Evolutionary conservation across 2,797 vertebrate genomes (phyloP).

Genomic region (Limnodromus scolopaceus): DNA sequence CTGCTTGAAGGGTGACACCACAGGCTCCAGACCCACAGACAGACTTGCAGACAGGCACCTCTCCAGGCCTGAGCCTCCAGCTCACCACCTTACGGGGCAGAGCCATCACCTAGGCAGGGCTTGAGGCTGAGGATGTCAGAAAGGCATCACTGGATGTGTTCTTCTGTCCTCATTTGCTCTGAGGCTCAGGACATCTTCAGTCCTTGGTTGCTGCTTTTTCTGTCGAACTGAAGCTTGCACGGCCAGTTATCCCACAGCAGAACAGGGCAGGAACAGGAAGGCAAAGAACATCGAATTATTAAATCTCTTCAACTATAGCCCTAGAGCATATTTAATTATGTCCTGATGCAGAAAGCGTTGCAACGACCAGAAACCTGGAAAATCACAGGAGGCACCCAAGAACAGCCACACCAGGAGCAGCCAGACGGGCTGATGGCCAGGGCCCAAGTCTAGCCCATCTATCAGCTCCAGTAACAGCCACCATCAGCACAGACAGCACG

Average conservation of each 20-base stretch:
- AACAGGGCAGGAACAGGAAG: not conserved
- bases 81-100: accelerated
- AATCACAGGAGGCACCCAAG: not conserved
- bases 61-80: not conserved
- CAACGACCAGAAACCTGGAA: not conserved
- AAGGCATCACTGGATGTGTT: not conserved
- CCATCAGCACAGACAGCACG: not conserved
- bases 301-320: not conserved
- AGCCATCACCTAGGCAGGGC: not conserved
- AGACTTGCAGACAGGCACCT: not conserved
- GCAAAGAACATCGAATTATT: not conserved
- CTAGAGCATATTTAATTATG: not conserved
- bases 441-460: not conserved
- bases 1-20: not conserved
- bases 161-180: not conserved
- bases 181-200: not conserved
- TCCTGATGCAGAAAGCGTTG: not conserved
- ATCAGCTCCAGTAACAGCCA: not conserved
- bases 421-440: accelerated
- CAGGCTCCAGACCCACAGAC: not conserved
- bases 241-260: not conserved
- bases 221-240: not conserved
- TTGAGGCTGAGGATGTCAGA: not conserved
- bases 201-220: not conserved
- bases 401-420: not conserved